Conservation (phyloP, 2,888 invertebrate species). For the Ernsta delagoae region DNA sequence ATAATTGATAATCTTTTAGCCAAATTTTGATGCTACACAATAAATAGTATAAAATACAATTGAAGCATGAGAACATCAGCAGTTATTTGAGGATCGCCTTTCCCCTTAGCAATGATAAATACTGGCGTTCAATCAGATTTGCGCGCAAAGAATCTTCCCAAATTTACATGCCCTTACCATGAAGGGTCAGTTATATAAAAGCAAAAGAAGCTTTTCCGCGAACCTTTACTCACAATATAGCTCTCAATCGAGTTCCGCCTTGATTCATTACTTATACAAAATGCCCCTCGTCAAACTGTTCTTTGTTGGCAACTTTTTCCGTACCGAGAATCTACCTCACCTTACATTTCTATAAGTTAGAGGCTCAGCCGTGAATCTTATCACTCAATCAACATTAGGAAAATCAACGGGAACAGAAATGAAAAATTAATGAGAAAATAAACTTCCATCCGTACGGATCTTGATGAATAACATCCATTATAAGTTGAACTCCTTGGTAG, state of each 20-base stretch:
- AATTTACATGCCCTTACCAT: conserved; percentile 1
- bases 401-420: conserved; percentile 32
- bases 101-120: background rate
- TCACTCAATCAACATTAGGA: conserved; percentile 34
- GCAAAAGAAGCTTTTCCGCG: conserved; percentile 15
- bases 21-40: too few species aligned
- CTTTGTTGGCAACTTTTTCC: conserved; percentile 18
- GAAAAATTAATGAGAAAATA: conserved; percentile 39
- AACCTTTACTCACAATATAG: conserved; percentile 21
- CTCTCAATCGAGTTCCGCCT: conserved; percentile 20
- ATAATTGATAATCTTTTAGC: too few species aligned
- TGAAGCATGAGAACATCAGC: background rate
- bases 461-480: conserved; percentile 38
- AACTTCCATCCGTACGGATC: conserved; percentile 34
- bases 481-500: conserved; percentile 17
- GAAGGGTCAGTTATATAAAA: conserved; percentile 10
- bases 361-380: conserved; percentile 17
- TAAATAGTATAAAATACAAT: background rate
- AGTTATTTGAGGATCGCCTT: background rate
- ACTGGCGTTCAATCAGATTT: background rate
- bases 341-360: conserved; percentile 4
- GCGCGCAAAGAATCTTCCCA: background rate
- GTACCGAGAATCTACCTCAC: background rate
- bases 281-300: conserved; percentile 21
- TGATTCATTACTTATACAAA: conserved; percentile 25